Conservation (phyloP, 2,113 vertebrate species). For the Cygnus buccinator region DNA sequence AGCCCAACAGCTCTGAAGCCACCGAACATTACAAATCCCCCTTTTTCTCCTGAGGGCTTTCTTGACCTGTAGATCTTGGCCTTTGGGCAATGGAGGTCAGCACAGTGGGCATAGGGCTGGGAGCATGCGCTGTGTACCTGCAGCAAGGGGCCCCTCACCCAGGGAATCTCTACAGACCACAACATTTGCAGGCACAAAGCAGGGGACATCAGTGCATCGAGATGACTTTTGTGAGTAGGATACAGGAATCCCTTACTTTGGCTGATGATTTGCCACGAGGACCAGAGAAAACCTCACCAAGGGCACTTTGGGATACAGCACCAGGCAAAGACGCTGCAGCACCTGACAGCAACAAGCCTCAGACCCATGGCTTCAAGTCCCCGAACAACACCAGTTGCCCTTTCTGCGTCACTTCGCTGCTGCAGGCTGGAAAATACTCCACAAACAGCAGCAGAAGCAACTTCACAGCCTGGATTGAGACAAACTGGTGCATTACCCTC, state of each 20-base stretch:
- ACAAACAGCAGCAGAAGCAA: not conserved
- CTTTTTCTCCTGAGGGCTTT: not conserved
- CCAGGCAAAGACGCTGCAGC: not conserved
- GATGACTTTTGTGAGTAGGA: not conserved
- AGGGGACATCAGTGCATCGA: not conserved
- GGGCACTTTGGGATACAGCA: not conserved
- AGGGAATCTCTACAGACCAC: not conserved
- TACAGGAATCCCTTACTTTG: not conserved
- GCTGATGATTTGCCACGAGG: not conserved
- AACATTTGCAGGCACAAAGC: not conserved
- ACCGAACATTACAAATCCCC: rapidly evolving
- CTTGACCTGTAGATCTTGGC: not conserved
- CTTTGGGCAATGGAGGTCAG: not conserved
- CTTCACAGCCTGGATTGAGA: not conserved
- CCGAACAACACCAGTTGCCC: not conserved
- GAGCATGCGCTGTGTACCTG: not conserved
- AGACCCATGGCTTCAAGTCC: not conserved
- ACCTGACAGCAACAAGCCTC: not conserved
- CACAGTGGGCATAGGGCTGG: not conserved
- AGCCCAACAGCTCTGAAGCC: not conserved
- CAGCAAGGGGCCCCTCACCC: not conserved
- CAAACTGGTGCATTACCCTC: not conserved
- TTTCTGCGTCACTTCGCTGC: not conserved
- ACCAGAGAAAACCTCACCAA: not conserved
- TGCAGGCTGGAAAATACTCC: not conserved